Evolutionary conservation across 2,113 vertebrate genomes (phyloP).

Genomic region (Crotalus helleri): DNA sequence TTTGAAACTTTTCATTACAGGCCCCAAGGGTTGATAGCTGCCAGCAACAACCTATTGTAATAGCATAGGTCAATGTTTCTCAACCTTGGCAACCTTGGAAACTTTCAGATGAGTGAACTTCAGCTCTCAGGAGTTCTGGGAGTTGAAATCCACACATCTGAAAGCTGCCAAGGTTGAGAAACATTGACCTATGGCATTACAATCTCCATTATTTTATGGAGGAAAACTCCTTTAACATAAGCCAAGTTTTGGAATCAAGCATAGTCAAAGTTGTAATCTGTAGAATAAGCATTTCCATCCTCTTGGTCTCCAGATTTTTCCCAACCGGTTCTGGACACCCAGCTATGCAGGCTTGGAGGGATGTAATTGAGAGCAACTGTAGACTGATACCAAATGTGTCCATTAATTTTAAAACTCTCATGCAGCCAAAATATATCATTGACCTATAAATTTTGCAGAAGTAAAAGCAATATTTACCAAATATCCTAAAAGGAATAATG

Average conservation of each 20-base stretch:
- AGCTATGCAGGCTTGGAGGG: not conserved
- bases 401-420: not conserved
- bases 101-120: not conserved
- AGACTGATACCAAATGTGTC: not conserved
- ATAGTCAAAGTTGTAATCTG: not conserved
- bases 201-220: not conserved
- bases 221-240: not conserved
- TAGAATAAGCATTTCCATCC: not conserved
- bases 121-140: not conserved
- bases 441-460: not conserved
- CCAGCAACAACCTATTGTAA: not conserved
- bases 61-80: not conserved
- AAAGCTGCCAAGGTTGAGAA: not conserved
- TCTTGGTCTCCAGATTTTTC: not conserved
- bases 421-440: not conserved
- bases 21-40: not conserved
- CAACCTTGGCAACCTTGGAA: not conserved
- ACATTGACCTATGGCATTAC: not conserved
- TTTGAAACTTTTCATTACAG: not conserved
- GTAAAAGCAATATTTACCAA: not conserved
- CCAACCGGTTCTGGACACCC: not conserved
- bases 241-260: not conserved
- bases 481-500: not conserved
- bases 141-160: no score
- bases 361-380: not conserved